Conservation (phyloP, 2,113 vertebrate species). For the Camelus dromedarius region DNA sequence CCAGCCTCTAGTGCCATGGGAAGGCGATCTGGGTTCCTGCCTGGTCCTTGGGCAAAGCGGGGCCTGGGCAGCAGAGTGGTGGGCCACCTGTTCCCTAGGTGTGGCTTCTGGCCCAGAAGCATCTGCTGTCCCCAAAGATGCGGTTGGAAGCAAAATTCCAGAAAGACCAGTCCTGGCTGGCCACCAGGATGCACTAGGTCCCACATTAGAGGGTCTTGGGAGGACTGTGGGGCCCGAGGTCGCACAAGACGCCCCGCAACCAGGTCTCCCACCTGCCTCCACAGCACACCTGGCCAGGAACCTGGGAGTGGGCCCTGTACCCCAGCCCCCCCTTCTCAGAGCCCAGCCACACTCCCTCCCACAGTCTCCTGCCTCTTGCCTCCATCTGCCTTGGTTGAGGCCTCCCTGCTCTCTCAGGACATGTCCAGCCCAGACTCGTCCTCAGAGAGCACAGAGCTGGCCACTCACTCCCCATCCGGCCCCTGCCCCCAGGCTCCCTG, state of each 20-base stretch:
- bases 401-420: neutral
- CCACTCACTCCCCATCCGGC: rapidly evolving
- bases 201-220: neutral
- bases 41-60: neutral
- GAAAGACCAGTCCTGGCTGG: neutral
- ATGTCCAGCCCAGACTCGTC: neutral
- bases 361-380: neutral
- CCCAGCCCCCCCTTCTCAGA: neutral
- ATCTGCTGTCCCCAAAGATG: neutral
- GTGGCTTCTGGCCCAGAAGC: neutral
- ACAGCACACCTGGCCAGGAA: neutral
- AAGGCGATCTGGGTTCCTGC: neutral
- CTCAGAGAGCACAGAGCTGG: neutral
- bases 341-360: neutral
- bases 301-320: neutral
- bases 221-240: neutral
- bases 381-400: neutral
- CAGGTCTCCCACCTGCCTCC: neutral
- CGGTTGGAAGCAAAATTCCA: neutral
- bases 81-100: neutral
- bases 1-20: neutral
- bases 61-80: neutral
- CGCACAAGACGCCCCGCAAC: rapidly evolving
- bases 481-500: rapidly evolving
- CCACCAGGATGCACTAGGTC: neutral